Conservation (phyloP, 2,797 vertebrate species). For the Nyctalus aviator region DNA sequence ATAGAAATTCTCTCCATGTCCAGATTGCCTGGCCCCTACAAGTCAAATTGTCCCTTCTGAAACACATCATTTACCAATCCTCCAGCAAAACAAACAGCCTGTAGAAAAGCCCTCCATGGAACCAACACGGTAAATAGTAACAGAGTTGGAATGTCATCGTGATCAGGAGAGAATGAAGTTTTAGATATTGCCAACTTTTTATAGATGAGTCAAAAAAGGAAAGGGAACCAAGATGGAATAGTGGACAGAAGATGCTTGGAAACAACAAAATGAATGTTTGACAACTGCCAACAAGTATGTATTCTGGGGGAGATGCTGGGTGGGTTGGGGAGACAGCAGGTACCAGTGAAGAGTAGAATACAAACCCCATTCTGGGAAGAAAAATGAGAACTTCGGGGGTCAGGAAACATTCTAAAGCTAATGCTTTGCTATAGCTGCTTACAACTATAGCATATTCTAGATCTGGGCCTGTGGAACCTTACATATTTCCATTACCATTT, state of each 20-base stretch:
- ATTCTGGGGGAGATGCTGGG: not conserved
- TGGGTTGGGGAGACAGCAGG: not conserved
- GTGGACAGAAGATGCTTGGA: not conserved
- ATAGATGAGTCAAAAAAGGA: constrained; percentile 12
- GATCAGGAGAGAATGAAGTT: not conserved
- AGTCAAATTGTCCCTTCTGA: constrained; percentile 87
- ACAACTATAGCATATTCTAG: not conserved
- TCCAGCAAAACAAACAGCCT: constrained; percentile 83
- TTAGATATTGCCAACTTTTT: not conserved
- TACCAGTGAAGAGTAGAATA: not conserved
- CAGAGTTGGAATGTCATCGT: constrained; percentile 23
- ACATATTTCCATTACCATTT: not conserved
- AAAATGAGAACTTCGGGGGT: not conserved
- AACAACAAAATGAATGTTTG: constrained; percentile 39
- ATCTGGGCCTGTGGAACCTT: not conserved
- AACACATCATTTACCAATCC: constrained; percentile 84
- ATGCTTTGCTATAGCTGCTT: not conserved
- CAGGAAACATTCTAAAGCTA: not conserved
- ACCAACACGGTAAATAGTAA: constrained; percentile 22
- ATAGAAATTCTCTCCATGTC: constrained; percentile 86
- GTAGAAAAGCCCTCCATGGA: constrained; percentile 11
- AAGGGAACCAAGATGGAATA: not conserved
- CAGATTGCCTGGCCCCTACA: constrained; percentile 86
- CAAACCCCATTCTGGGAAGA: not conserved
- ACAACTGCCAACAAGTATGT: not conserved